Conservation (phyloP, 2,113 vertebrate genomes). For the Oncorhynchus nerka region DNA sequence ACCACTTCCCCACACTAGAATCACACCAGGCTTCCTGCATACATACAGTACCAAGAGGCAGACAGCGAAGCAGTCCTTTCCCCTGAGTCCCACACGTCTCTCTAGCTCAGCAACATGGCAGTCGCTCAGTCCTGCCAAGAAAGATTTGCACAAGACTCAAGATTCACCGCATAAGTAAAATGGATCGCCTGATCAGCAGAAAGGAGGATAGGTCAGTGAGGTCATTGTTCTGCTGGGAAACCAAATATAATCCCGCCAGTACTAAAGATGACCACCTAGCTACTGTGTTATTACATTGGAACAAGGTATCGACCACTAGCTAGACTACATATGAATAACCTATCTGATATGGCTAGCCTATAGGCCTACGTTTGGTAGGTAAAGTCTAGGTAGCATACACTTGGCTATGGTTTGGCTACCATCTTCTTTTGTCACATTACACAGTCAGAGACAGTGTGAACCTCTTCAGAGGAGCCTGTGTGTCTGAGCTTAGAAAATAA, state of each 20-base stretch:
- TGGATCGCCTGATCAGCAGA: neutral
- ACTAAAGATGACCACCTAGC: neutral
- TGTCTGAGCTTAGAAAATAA: neutral
- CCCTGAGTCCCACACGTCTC: too few relatives aligned
- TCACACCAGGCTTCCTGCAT: constrained; percentile 46
- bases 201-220: neutral
- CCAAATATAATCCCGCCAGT: neutral
- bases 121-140: neutral
- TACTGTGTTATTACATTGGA: too few relatives aligned
- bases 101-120: neutral
- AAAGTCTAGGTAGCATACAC: too few relatives aligned
- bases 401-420: too few relatives aligned
- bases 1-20: constrained; percentile 59
- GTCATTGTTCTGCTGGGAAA: too few relatives aligned
- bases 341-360: too few relatives aligned
- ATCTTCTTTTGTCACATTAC: too few relatives aligned
- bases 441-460: neutral
- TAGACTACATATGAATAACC: too few relatives aligned
- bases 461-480: neutral
- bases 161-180: neutral
- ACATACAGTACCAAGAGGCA: neutral
- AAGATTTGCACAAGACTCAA: neutral
- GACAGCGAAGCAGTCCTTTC: constrained; percentile 18
- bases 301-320: too few relatives aligned
- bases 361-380: too few relatives aligned